These are phyloP conservation scores for Quiscalus mexicanus DNA, from an alignment of 2,113 vertebrate species.

Conservation along the genomic window DNA sequence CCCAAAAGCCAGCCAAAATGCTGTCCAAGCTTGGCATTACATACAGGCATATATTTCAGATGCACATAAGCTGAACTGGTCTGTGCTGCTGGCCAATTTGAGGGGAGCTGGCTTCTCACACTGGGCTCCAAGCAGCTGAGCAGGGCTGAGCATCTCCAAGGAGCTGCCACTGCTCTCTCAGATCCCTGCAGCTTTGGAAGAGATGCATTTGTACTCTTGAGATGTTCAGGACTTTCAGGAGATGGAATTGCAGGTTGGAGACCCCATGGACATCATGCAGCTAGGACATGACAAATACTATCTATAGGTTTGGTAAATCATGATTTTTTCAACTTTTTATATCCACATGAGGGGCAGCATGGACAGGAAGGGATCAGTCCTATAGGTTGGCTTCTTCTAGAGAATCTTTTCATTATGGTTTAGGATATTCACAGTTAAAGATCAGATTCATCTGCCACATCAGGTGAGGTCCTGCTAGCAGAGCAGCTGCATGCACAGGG, in stretches of 20 bases:
- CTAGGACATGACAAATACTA: neutral
- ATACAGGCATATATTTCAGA: neutral
- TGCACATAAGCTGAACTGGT: neutral
- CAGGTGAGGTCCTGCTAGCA: neutral
- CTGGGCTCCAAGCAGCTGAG: neutral
- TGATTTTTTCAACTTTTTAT: neutral
- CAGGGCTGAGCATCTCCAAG: neutral
- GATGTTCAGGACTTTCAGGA: neutral
- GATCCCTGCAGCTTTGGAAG: neutral
- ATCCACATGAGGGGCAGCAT: neutral
- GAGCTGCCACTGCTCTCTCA: neutral
- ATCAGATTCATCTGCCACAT: neutral
- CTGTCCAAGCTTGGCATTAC: constrained; percentile 3
- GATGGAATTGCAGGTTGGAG: neutral
- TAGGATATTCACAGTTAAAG: neutral
- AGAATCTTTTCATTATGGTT: neutral
- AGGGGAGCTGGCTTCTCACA: neutral
- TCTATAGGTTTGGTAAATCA: neutral
- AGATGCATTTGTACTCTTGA: neutral
- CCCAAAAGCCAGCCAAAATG: constrained; percentile 43
- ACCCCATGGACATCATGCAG: neutral
- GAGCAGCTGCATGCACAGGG: neutral
- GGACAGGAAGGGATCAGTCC: neutral
- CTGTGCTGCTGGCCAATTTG: neutral
- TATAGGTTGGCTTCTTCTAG: neutral